A percentile compares a stretch with the other conserved stretches of the same genome.
Conservation (phyloP, 1,140 invertebrate genomes). For the silkworm (Bombyx mori) region DNA sequence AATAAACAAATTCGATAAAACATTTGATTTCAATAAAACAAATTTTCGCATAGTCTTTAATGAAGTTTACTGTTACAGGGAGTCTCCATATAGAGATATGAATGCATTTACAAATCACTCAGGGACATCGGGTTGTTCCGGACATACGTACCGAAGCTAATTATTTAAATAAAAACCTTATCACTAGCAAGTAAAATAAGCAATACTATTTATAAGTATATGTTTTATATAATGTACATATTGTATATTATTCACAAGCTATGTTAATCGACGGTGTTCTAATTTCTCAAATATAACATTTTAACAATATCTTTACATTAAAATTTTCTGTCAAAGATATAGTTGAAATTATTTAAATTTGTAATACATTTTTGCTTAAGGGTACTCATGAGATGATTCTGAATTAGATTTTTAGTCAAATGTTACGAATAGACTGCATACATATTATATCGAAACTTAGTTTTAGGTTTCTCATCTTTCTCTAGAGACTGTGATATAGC, state of each 20-base stretch:
- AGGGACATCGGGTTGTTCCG: conserved; percentile 60
- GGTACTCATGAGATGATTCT: too few relatives aligned
- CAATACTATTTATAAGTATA: conserved; percentile 40
- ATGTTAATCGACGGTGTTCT: too few relatives aligned
- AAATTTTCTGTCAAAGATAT: too few relatives aligned
- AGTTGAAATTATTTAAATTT: too few relatives aligned
- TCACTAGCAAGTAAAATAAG: conserved; percentile 60
- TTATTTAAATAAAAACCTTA: conserved; percentile 29
- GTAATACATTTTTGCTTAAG: too few relatives aligned
- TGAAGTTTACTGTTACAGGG: conserved; percentile 31
- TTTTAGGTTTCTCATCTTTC: conserved; percentile 49
- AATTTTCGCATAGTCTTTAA: neutral
- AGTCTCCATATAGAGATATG: conserved; percentile 54
- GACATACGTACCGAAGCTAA: conserved; percentile 59
- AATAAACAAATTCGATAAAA: neutral
- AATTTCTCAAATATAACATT: too few relatives aligned
- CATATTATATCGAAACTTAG: conserved; percentile 32
- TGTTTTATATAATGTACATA: neutral
- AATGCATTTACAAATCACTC: conserved; percentile 51
- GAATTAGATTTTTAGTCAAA: too few relatives aligned
- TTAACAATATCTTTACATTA: too few relatives aligned
- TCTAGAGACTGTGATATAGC: conserved; percentile 70
- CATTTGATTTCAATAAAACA: neutral
- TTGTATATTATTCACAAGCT: neutral
- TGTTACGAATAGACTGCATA: conserved; percentile 53